A percentile compares a stretch with the other conserved stretches of the same genome.
Evolutionary conservation across 2,797 vertebrate genomes (phyloP).

Genomic region (Nothura maculosa): DNA sequence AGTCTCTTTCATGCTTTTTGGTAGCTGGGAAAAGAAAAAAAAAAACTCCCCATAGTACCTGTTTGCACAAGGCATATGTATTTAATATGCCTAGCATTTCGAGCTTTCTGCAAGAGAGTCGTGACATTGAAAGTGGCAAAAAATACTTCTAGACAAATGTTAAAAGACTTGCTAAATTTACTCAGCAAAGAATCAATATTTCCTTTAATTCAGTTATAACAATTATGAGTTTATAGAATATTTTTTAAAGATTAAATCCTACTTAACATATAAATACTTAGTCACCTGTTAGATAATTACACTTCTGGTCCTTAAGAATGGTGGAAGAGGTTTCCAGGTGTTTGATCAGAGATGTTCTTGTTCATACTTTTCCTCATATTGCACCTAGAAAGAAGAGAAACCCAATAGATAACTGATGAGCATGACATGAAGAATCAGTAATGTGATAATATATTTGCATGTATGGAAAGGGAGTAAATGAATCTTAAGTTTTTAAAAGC

Average conservation of each 20-base stretch:
- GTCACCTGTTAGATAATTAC: neutral
- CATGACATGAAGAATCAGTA: neutral
- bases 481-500: neutral
- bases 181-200: neutral
- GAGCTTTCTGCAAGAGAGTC: neutral
- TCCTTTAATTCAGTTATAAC: neutral
- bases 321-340: neutral
- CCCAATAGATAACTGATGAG: neutral
- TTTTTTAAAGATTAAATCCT: neutral
- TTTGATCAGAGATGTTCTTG: neutral
- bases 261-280: neutral
- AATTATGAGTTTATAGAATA: neutral
- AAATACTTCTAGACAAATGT: neutral
- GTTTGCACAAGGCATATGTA: neutral
- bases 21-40: neutral
- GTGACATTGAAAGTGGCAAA: neutral
- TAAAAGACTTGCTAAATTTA: neutral
- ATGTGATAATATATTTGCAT: neutral
- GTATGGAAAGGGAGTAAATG: neutral
- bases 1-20: neutral
- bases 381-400: neutral
- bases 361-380: neutral
- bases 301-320: neutral
- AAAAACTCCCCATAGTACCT: rapidly evolving
- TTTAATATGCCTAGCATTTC: neutral